Conservation (phyloP, 1,140 invertebrate genomes). For the Brachionus asplanchnoidis region DNA sequence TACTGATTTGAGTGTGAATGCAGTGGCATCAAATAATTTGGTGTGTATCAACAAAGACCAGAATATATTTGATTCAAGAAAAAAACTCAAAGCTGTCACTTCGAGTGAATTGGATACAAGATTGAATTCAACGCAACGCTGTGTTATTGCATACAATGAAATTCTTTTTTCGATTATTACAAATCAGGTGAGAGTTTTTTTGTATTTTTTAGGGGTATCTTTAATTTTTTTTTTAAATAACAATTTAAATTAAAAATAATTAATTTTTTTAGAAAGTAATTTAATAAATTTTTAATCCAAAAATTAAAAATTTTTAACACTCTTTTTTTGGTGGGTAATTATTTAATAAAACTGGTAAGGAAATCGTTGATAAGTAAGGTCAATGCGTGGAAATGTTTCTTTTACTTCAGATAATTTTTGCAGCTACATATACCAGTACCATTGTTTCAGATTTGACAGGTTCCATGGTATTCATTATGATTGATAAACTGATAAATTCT, state of each 20-base stretch:
- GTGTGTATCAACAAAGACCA: slow-evolving; percentile 85
- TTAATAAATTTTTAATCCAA: no score
- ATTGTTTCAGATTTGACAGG: not conserved
- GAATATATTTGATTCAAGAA: slow-evolving; percentile 93
- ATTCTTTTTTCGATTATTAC: slow-evolving; percentile 79
- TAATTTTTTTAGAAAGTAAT: no score
- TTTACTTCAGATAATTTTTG: not conserved
- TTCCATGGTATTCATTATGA: not conserved
- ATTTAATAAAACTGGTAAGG: no score
- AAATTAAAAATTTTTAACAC: no score
- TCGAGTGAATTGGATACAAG: slow-evolving; percentile 78
- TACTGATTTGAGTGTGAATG: slow-evolving; percentile 72
- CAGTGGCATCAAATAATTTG: slow-evolving; percentile 86
- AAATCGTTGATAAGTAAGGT: no score
- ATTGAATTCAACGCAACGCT: slow-evolving; percentile 71
- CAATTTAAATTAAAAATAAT: no score
- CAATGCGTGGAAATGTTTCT: not conserved
- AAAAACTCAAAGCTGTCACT: slow-evolving; percentile 82
- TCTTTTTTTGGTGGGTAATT: no score
- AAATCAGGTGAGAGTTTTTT: slow-evolving; percentile 65
- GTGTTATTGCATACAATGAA: slow-evolving; percentile 77
- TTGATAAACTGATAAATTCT: not conserved
- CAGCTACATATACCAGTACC: not conserved
- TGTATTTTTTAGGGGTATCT: no score
- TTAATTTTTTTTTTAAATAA: no score